Evolutionary conservation across 2,888 invertebrate species (phyloP).

Genomic region (Amphimallon solstitiale): DNA sequence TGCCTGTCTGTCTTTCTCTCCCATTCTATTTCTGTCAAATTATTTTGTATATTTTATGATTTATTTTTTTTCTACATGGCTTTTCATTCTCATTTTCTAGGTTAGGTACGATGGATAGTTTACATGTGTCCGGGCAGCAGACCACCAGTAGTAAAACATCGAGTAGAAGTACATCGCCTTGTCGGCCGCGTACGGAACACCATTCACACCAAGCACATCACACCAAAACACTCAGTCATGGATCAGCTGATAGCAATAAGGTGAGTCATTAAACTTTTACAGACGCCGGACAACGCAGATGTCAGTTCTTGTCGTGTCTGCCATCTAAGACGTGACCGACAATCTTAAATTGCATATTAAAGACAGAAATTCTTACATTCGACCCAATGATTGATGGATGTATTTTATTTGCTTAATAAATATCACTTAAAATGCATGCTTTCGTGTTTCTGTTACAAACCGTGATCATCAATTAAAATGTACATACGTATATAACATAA

Average conservation of each 20-base stretch:
- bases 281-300: neutral
- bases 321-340: neutral
- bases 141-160: constrained; percentile 67
- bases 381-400: neutral
- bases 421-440: no score
- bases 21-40: neutral
- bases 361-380: neutral
- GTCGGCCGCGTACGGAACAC: constrained; percentile 59
- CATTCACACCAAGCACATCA: constrained; percentile 51
- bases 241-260: constrained; percentile 61
- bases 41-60: no score
- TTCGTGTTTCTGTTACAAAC: no score
- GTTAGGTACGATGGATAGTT: constrained; percentile 62
- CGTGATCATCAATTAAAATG: no score
- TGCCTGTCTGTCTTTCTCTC: neutral
- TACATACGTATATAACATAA: no score
- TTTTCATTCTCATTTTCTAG: constrained; percentile 48
- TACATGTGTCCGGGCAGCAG: constrained; percentile 62
- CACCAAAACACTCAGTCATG: constrained; percentile 60
- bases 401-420: no score
- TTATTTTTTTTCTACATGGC: neutral
- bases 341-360: neutral
- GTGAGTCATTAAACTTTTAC: constrained; percentile 46
- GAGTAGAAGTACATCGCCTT: constrained; percentile 72
- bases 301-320: neutral